These are phyloP conservation scores for Argyresthia goedartella DNA, from an alignment of 2,888 invertebrate species.

Conservation along the genomic window DNA sequence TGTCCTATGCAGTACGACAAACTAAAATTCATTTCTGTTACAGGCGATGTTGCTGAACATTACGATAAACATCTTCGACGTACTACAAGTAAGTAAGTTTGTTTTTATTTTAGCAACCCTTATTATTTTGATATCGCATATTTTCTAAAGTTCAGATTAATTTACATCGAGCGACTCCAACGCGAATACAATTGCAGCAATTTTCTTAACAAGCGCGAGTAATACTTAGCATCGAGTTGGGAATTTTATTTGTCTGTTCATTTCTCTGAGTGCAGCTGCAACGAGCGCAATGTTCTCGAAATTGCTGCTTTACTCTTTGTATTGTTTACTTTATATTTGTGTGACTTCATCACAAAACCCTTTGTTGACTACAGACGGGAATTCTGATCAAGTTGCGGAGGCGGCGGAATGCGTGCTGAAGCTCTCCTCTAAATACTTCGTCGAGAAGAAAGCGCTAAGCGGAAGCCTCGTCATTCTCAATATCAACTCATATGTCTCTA, in stretches of 20 bases:
- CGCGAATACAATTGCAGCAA: too few relatives aligned
- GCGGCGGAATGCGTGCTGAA: conserved; percentile 63
- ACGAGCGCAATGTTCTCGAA: not conserved
- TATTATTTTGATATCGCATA: too few relatives aligned
- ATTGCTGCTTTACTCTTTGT: not conserved
- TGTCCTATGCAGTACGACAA: too few relatives aligned
- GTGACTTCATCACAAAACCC: conserved; percentile 34
- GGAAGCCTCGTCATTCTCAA: conserved; percentile 65
- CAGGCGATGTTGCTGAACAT: too few relatives aligned
- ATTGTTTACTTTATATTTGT: conserved; percentile 7
- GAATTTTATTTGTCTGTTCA: not conserved
- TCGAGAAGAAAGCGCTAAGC: conserved; percentile 59
- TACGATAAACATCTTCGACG: too few relatives aligned
- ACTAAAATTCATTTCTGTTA: too few relatives aligned
- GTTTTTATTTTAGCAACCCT: too few relatives aligned
- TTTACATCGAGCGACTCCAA: too few relatives aligned
- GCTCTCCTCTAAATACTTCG: conserved; percentile 64
- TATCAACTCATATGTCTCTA: conserved; percentile 53
- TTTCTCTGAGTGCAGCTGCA: not conserved
- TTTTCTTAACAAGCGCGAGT: too few relatives aligned
- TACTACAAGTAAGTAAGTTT: too few relatives aligned
- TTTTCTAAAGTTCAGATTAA: too few relatives aligned
- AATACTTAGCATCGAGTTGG: too few relatives aligned
- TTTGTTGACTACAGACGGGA: conserved; percentile 39
- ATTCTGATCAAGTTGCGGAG: conserved; percentile 45